Evolutionary conservation across 2,797 vertebrate species (phyloP), one percentile per base, ranked within the genome.

Genomic region (Oryzias sinensis): DNA sequence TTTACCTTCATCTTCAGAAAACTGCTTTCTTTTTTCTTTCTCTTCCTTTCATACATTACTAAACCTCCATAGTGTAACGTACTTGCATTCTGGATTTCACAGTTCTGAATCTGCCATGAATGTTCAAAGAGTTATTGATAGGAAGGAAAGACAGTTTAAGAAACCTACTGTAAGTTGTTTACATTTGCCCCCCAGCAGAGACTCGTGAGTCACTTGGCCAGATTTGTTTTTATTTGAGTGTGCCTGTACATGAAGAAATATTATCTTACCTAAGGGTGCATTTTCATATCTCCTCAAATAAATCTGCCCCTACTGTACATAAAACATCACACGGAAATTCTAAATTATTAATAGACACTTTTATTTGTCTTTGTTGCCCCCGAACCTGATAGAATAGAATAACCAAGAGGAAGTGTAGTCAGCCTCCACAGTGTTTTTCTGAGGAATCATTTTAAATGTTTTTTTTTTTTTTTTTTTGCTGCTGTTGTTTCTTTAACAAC

Each of bases 321-420:
- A 87, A 77, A 51, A 72, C 77, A 78, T 80, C 71, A 79, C 45
- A 22, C 71, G 68, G 70, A 79, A 78, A 75, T 74, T 57, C 44
- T 85, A 79, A 86, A 89, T 90, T 86, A 90, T 89, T 87, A 76
- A 88, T 87, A 59, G 59, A 62, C 29, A 47, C 54, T 78, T 78
- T 81, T 83, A 76, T 82, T 81, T 81, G 74, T 76, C 66, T 76
- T 74, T 53, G 54, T 79, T 61, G 65, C 56, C 62, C 49, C 41
- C 41, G 72, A 87, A 86, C 69, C 74, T 74, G 52, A 51, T 64
- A 52, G 74, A 74, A 76, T 82, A 77, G 70, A 82, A 76, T 60
- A 72, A 77, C 51, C 70, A 56, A 74, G 72, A 74, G 62, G 70
- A 69, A 61, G 64, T 74, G 41, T 48, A 62, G 56, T 52, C 68